Conservation (phyloP, 2,888 invertebrate genomes). For the Rhopalosiphum nymphaeae region DNA sequence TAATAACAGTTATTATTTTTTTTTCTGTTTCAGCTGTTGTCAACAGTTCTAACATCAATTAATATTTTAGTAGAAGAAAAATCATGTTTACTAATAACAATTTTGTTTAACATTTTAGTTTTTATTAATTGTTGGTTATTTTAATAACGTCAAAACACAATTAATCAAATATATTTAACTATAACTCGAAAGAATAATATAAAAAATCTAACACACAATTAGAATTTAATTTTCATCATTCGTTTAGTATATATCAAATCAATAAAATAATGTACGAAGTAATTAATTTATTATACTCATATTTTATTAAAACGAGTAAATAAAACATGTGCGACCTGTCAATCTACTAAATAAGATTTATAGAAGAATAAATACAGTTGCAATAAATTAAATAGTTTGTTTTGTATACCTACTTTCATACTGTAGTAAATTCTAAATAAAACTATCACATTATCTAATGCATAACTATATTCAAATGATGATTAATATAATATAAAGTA, state of each 20-base stretch:
- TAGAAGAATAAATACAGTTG: neutral
- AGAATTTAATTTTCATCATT: neutral
- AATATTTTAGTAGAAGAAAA: neutral
- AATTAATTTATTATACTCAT: neutral
- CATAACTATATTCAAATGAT: too few relatives aligned
- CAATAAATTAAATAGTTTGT: neutral
- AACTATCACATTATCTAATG: too few relatives aligned
- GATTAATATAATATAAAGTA: too few relatives aligned
- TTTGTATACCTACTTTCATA: neutral
- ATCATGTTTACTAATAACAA: neutral
- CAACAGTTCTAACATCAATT: neutral
- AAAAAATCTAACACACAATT: neutral
- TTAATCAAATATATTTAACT: neutral
- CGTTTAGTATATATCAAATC: neutral
- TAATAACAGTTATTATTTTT: conserved; percentile 10
- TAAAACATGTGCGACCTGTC: neutral
- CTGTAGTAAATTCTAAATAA: too few relatives aligned
- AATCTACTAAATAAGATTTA: neutral
- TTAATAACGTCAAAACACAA: neutral
- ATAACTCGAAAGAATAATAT: neutral
- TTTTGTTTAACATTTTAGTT: neutral
- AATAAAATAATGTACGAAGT: neutral
- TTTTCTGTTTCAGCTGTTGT: neutral
- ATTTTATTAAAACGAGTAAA: neutral
- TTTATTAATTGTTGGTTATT: neutral